A percentile compares a stretch with the other conserved stretches of the same genome.
Conservation (phyloP, 2,113 vertebrate species). For the Carettochelys insculpta region DNA sequence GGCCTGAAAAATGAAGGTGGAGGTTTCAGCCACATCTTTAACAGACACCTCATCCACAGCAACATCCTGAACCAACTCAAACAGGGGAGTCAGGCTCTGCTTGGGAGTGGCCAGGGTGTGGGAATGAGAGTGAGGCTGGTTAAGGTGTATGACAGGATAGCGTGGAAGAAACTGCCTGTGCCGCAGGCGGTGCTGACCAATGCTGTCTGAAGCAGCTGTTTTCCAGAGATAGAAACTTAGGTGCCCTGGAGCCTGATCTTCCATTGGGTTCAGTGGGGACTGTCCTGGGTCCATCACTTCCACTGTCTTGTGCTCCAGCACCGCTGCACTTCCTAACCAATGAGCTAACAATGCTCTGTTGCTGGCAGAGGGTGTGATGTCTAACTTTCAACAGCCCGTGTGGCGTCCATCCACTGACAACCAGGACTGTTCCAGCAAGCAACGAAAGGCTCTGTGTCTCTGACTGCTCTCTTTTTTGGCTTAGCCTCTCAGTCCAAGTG, state of each 20-base stretch:
- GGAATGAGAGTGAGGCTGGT: fast-evolving
- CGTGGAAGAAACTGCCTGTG: fast-evolving
- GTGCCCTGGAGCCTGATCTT: not conserved
- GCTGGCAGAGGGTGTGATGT: not conserved
- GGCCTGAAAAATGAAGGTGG: not conserved
- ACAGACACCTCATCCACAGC: not conserved
- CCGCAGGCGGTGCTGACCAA: fast-evolving
- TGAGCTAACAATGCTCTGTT: not conserved
- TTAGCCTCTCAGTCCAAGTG: conserved; percentile 48
- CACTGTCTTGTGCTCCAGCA: fast-evolving
- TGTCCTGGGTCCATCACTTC: fast-evolving
- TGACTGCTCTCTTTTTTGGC: conserved; percentile 51
- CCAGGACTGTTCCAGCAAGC: conserved; percentile 41
- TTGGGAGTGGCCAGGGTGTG: fast-evolving
- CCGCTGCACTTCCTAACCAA: not conserved
- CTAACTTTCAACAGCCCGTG: not conserved
- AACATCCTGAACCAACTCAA: not conserved
- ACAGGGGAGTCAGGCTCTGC: not conserved
- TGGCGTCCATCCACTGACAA: conserved; percentile 32
- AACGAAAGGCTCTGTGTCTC: conserved; percentile 46
- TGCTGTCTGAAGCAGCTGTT: fast-evolving
- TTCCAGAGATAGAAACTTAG: not conserved
- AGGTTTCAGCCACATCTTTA: not conserved
- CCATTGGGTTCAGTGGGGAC: not conserved
- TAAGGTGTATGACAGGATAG: not conserved